Conservation (phyloP, 2,888 invertebrate genomes). For the Carpatolechia fugitivella region DNA sequence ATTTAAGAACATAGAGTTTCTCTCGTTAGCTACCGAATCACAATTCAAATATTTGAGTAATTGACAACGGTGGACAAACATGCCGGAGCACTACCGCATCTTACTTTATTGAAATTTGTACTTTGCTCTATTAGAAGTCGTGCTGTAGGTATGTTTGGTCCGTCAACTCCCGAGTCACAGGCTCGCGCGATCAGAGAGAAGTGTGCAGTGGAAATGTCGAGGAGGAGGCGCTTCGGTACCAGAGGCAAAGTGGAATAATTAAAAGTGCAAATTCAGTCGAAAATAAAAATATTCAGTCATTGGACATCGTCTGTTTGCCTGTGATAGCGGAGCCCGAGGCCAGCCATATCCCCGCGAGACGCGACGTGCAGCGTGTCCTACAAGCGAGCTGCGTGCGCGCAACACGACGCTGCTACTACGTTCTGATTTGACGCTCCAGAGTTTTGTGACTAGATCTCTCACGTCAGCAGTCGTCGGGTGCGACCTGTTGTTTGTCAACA, state of each 20-base stretch:
- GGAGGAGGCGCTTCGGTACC: background rate
- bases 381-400: constrained; percentile 37
- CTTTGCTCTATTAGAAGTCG: constrained; percentile 70
- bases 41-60: constrained; percentile 78
- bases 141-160: constrained; percentile 75
- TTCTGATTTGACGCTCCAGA: constrained; percentile 19
- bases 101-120: constrained; percentile 76
- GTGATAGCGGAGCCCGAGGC: background rate
- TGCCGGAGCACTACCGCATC: constrained; percentile 73
- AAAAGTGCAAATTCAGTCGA: constrained; percentile 16
- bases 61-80: constrained; percentile 79
- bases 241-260: constrained; percentile 16
- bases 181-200: constrained; percentile 24
- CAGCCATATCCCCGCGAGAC: background rate
- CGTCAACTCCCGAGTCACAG: constrained; percentile 62
- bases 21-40: constrained; percentile 80
- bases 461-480: constrained; percentile 50
- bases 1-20: constrained; percentile 76
- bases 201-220: constrained; percentile 4
- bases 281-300: constrained; percentile 16
- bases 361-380: constrained; percentile 23
- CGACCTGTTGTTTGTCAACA: constrained; percentile 41
- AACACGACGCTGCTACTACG: constrained; percentile 49
- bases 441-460: constrained; percentile 38
- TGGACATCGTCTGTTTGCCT: constrained; percentile 17